phyloP scores from a whole-genome alignment of 1,140 invertebrate species.

The Berghia stephanieae region DNA sequence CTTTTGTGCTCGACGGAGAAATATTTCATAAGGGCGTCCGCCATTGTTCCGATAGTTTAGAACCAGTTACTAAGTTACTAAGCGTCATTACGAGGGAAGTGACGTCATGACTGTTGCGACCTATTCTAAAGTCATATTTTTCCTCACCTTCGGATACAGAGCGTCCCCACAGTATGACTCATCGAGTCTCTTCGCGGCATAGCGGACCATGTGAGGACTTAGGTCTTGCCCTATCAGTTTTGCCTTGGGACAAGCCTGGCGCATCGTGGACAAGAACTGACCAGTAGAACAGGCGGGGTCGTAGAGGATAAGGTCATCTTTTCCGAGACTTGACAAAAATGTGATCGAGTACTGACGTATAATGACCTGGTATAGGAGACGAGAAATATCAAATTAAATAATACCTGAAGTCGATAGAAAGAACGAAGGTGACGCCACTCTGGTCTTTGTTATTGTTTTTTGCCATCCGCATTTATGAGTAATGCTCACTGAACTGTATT shows the following conservation, averaged over 20 bases:
- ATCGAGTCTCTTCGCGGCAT: slow-evolving; percentile 44
- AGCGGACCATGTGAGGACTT: slow-evolving; percentile 46
- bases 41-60: too few relatives aligned
- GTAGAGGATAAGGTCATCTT: slow-evolving; percentile 40
- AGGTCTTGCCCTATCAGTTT: slow-evolving; percentile 46
- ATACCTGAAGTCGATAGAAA: too few relatives aligned
- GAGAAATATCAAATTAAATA: too few relatives aligned
- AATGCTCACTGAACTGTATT: too few relatives aligned
- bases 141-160: slow-evolving; percentile 36
- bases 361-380: slow-evolving; percentile 10
- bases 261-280: slow-evolving; percentile 48
- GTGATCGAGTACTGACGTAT: slow-evolving; percentile 40
- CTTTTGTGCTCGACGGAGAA: too few relatives aligned
- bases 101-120: too few relatives aligned
- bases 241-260: slow-evolving; percentile 34
- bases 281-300: slow-evolving; percentile 51
- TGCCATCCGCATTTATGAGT: too few relatives aligned
- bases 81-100: too few relatives aligned
- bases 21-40: too few relatives aligned
- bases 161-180: slow-evolving; percentile 47
- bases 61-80: too few relatives aligned
- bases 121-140: neutral
- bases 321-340: slow-evolving; percentile 40
- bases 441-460: too few relatives aligned
- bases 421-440: too few relatives aligned